Base-by-base conservation (phyloP, 2,888 invertebrate species). In the Branchellion lobata region DNA sequence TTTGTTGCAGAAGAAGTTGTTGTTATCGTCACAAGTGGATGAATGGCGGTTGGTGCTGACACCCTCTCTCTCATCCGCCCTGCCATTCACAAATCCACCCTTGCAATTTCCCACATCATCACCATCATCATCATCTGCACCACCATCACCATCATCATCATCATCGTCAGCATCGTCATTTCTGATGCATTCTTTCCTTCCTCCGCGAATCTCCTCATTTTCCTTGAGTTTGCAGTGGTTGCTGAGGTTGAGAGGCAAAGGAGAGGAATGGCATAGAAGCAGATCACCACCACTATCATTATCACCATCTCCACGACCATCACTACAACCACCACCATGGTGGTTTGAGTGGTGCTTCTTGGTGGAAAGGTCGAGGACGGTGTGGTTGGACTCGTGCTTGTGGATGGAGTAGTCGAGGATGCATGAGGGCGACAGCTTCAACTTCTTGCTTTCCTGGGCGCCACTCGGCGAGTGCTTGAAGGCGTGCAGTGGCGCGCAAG, bases 181-280 rank as follows among this genome's bases (percentile, higher is more conserved):
- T 14, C 47, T 14, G 47, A 8, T 47, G 18, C 8, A 8, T 47
- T 47, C 47, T 14, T 47, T 47, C 18, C 11, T 47, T 14, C 11
- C 18, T 14, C 11, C 47, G 18, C 18, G 8, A 47, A 18, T 47
- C 8, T 47, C 18, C 8, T 8, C 8, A 47, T 47, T 47, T 14
- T 47, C 18, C 8, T 47, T 8, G 18, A 14, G 47, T 8, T 57
- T 57, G 21, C 61, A 18, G 24, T 57, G 61, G 61, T 57, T 57
- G 61, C 61, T 57, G 14, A 57, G 61, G 61, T 57, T 57, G 24
- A 57, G 61, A 57, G 61, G 61, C 61, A 57, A 24, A n/a, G 14
- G 21, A 40, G 40, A 40, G 8, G 40, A 40, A 5, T 8, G 14
- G 14, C 8, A 5, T 5, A 8, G 8, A 5, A 40, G 14, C 40